These are phyloP conservation scores for Schizopygopsis pylzovi DNA, from an alignment of 2,797 vertebrate genomes.

Conservation along the genomic window DNA sequence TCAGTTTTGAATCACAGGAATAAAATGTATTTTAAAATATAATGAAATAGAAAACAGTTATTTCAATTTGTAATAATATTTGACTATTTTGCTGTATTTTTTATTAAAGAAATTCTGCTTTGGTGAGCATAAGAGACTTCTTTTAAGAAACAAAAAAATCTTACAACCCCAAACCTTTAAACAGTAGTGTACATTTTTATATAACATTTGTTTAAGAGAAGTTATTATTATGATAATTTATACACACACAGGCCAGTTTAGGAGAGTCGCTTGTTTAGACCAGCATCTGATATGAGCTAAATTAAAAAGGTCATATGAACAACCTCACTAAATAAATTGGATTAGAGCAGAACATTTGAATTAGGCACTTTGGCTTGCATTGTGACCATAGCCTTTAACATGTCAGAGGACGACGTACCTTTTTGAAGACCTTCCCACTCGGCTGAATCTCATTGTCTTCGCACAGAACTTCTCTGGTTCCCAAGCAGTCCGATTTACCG, in stretches of 20 bases:
- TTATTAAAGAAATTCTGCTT: not conserved
- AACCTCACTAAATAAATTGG: not conserved
- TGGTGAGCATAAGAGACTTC: not conserved
- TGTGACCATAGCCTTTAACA: not conserved
- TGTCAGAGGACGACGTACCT: conserved; percentile 77
- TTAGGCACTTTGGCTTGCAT: not conserved
- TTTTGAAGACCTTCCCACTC: conserved; percentile 96
- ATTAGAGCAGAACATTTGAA: not conserved
- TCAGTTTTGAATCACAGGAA: not conserved
- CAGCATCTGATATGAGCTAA: not conserved
- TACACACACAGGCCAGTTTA: not conserved
- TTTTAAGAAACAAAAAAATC: not conserved
- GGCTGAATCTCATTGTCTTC: conserved; percentile 96
- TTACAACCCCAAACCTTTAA: not conserved
- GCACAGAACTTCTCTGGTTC: conserved; percentile 88
- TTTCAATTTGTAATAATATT: not conserved
- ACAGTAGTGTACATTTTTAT: not conserved
- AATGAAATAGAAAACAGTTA: not conserved
- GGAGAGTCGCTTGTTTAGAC: not conserved
- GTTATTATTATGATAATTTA: not conserved
- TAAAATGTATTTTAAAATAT: not conserved
- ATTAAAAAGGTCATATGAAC: conserved; percentile 20
- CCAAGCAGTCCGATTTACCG: conserved; percentile 84
- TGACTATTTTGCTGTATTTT: not conserved
- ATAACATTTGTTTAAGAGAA: not conserved